Evolutionary conservation across 92 coral and sea anemone genomes (phyloP).

Genomic region (Hydrozoanthus gracilis): DNA sequence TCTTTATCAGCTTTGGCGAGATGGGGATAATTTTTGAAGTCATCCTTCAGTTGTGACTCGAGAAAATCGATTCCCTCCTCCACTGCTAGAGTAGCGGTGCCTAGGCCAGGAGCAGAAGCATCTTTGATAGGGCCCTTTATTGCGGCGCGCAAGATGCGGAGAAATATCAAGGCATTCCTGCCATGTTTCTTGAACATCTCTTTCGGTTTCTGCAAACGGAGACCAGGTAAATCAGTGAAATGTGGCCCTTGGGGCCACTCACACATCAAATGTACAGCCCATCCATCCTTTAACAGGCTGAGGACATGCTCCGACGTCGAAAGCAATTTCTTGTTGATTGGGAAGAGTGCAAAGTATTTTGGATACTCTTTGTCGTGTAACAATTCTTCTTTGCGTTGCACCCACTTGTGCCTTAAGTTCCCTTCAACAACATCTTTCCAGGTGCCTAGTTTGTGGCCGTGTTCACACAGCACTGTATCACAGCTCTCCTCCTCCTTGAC

Average conservation of each 20-base stretch:
- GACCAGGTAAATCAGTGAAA: background rate
- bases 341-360: background rate
- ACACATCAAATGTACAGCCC: background rate
- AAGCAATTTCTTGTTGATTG: background rate
- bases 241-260: conserved; percentile 1
- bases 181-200: background rate
- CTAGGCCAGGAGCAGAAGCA: too few species aligned
- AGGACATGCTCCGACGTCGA: background rate
- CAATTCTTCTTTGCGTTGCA: background rate
- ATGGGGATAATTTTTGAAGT: background rate
- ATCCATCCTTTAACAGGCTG: background rate
- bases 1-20: background rate
- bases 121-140: too few species aligned
- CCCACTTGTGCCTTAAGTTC: background rate
- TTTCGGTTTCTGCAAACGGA: background rate
- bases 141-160: too few species aligned
- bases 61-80: too few species aligned
- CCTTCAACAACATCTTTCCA: conserved; percentile 3
- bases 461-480: background rate
- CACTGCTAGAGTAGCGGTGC: too few species aligned
- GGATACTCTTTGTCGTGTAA: background rate
- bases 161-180: background rate
- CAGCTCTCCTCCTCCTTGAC: background rate
- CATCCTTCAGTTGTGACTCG: too few species aligned
- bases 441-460: background rate